Evolutionary conservation across 2,888 invertebrate species (phyloP), one percentile per base, ranked within the genome.

Genomic region (Leptinotarsa rubiginosa): DNA sequence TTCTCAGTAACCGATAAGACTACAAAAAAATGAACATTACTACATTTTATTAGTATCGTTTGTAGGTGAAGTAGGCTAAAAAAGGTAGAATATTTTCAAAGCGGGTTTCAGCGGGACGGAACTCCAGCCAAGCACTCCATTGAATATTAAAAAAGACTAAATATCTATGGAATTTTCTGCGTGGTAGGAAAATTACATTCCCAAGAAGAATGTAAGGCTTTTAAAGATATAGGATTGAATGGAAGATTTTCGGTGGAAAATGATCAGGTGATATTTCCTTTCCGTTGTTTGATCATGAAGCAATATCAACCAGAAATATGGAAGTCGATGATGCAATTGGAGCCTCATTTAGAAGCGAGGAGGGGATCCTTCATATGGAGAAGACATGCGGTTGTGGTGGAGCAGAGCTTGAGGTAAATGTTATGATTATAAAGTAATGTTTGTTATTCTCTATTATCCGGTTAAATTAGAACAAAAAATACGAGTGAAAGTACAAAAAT

Each of bases 271-370:
- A 91, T 94, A 72, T 89, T 92, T 64, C 91, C 93, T 5, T 84
- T 94, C 3, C 89, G 94, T 78, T 92, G 91, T 66, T 85, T 94
- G 72, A 85, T 93, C 49, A 87, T 93, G 82, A 90, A 89, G 76
- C 84, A 88, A 56, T 87, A 88, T 0, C 89, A 91, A 79, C 91
- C 91, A 0, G 87, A 88, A 64, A 88, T 89, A 74, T 91, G 87
- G 81, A 88, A 90, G 76, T 88, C 88, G 68, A 85, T 92, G 15
- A 85, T 90, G 81, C 88, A 87, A 72, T 83, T 92, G 12, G 90
- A 92, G 82, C 89, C 91, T 2, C 93, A 94, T 86, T 85, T 92
- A 52, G 90, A 92, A 74, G 89, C 90, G 54, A 89, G 93, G 69
- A 87, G 91, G 65, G 88, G 91, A 69, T 93, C 92, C 0, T 90